Conservation (phyloP, 2,888 invertebrate genomes). For the Holacanthella duospinosa region DNA sequence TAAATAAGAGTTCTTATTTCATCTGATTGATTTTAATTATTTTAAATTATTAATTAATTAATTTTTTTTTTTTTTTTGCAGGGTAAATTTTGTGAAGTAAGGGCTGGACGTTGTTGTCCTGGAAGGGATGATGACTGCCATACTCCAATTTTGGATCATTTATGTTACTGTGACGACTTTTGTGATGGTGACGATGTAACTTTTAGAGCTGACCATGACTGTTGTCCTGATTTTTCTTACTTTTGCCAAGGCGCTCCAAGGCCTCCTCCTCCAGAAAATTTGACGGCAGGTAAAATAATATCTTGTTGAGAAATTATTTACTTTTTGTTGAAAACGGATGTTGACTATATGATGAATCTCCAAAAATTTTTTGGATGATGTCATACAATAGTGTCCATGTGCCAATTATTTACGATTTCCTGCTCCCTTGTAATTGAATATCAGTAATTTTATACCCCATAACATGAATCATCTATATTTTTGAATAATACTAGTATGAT, state of each 20-base stretch:
- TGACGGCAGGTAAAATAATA: too few relatives aligned
- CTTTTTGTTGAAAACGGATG: too few relatives aligned
- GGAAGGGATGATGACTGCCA: conserved; percentile 71
- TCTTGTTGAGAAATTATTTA: neutral
- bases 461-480: too few relatives aligned
- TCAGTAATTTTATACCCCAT: too few relatives aligned
- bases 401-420: too few relatives aligned
- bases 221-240: conserved; percentile 80
- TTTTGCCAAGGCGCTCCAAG: conserved; percentile 52
- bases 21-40: too few relatives aligned
- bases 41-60: too few relatives aligned
- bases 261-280: too few relatives aligned
- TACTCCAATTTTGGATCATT: conserved; percentile 65
- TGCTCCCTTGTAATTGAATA: neutral
- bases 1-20: too few relatives aligned
- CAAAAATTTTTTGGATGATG: too few relatives aligned
- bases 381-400: too few relatives aligned
- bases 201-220: conserved; percentile 56
- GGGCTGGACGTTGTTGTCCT: conserved; percentile 54
- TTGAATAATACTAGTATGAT: too few relatives aligned
- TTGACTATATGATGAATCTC: neutral
- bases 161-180: conserved; percentile 91
- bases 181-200: conserved; percentile 56
- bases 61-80: conserved; percentile 12
- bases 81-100: conserved; percentile 32